Evolutionary conservation across 1,140 invertebrate species (phyloP), one percentile per base, ranked within the genome.

Genomic region (Trinorchestia longiramus): DNA sequence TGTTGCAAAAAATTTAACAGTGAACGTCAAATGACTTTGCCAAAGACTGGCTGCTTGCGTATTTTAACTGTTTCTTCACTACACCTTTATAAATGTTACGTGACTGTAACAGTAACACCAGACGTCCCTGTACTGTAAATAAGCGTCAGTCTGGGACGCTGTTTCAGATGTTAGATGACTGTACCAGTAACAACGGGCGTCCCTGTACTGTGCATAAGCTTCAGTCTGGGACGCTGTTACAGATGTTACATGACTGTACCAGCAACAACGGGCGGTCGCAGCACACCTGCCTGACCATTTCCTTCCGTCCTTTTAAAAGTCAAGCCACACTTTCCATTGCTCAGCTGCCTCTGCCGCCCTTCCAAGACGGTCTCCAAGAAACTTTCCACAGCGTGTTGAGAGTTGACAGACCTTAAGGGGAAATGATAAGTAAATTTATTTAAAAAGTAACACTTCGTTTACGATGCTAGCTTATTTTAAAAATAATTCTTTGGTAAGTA

Each of bases 261-360:
- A 43, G 88, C 3, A 42, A 42, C n/a, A 8, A n/a, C 88, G 36
- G n/a, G 41, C 43, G n/a, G 41, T 90, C 41, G n/a, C 43, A 43
- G 43, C 92, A 94, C 92, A 94, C 92, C 92, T 94, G 92, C 92
- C 44, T 43, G 92, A 45, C 44, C 92, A 40, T 94, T 94, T 94
- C 92, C 92, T 94, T 94, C 92, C 92, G 92, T 94, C 92, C 6
- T 23, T 94, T 94, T 94, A 94, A 94, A 90, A 90, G 88, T 90
- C 88, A 90, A 17, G 92, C 44, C 92, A 6, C 11, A 43, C 44
- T 40, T 94, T 47, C 92, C 43, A n/a, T 47, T 3, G 15, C 40
- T 47, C 92, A 94, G 92, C 92, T 94, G 92, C 92, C 47, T 0
- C 92, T 47, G 43, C 88, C 28, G 88, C 88, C 41, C 0, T 42